These are phyloP conservation scores for Coelopa frigida DNA, from an alignment of 1,140 invertebrate genomes.

Conservation along the genomic window DNA sequence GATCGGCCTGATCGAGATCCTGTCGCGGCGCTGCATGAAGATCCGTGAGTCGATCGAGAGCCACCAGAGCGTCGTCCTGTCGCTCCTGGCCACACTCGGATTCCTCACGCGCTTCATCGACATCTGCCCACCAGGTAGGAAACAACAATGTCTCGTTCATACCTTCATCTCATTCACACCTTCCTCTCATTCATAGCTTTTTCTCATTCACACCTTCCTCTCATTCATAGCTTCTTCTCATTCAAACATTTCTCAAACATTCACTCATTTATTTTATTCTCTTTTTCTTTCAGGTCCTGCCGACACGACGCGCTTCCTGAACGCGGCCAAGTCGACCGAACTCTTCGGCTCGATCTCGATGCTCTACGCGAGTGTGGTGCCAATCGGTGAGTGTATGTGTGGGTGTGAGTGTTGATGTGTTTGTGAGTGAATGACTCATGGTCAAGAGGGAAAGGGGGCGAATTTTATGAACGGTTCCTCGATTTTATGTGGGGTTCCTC, in stretches of 20 bases:
- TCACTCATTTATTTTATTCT: slow-evolving; percentile 5
- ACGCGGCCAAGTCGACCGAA: slow-evolving; percentile 36
- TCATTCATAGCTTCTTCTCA: slow-evolving; percentile 1
- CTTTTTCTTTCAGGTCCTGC: slow-evolving; percentile 25
- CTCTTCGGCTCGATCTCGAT: slow-evolving; percentile 40
- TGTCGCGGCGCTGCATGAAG: slow-evolving; percentile 38
- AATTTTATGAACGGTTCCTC: no score
- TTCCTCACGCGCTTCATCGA: slow-evolving; percentile 41
- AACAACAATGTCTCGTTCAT: slow-evolving; percentile 13
- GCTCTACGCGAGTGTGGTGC: slow-evolving; percentile 34
- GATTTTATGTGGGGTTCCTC: no score
- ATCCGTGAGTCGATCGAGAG: slow-evolving; percentile 40
- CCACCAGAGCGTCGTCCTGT: slow-evolving; percentile 39
- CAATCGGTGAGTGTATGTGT: slow-evolving; percentile 26
- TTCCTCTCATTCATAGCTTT: slow-evolving; percentile 2
- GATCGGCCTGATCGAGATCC: slow-evolving; percentile 38
- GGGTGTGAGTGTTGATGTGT: neutral
- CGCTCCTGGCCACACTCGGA: slow-evolving; percentile 38
- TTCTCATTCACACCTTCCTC: neutral
- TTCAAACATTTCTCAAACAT: slow-evolving; percentile 3
- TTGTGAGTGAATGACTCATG: neutral
- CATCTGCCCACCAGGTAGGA: slow-evolving; percentile 39
- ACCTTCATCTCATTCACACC: slow-evolving; percentile 11
- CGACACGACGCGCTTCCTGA: slow-evolving; percentile 39
- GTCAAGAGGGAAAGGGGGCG: no score